Evolutionary conservation across 2,113 vertebrate genomes (phyloP).

Genomic region (Clarias macrocephalus): DNA sequence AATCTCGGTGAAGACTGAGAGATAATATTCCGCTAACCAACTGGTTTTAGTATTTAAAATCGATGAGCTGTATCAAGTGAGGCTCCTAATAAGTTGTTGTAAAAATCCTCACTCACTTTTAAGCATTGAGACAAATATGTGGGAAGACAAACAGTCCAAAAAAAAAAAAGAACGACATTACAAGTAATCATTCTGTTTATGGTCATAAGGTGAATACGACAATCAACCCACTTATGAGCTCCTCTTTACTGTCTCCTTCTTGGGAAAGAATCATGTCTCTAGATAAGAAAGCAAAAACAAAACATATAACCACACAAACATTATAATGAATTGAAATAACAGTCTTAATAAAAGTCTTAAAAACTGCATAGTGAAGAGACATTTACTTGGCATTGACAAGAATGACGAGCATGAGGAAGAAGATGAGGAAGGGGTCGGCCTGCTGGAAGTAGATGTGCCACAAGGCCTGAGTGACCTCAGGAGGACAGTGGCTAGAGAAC

Average conservation of each 20-base stretch:
- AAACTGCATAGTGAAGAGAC: not conserved
- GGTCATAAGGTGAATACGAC: not conserved
- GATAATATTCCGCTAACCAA: not conserved
- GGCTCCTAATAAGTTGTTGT: not conserved
- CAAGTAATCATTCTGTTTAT: too few relatives aligned
- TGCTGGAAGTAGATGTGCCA: conserved; percentile 96
- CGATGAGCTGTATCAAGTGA: not conserved
- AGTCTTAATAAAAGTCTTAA: not conserved
- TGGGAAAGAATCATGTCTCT: conserved; percentile 88
- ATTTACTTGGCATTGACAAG: conserved; percentile 98
- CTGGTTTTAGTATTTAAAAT: not conserved
- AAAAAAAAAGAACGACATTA: not conserved
- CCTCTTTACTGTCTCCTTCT: conserved; percentile 83
- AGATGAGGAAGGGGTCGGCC: conserved; percentile 95
- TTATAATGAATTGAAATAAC: not conserved
- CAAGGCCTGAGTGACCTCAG: conserved; percentile 87
- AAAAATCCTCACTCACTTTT: not conserved
- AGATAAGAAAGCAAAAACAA: conserved; percentile 49
- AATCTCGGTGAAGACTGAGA: too few relatives aligned
- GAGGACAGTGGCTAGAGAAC: conserved; percentile 87
- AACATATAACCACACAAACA: conserved; percentile 10
- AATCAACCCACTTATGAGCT: conserved; percentile 85
- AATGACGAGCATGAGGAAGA: conserved; percentile 98
- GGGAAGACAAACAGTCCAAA: not conserved
- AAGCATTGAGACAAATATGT: not conserved